Conservation (phyloP, 2,888 invertebrate species). For the Cryptocephalus primarius region DNA sequence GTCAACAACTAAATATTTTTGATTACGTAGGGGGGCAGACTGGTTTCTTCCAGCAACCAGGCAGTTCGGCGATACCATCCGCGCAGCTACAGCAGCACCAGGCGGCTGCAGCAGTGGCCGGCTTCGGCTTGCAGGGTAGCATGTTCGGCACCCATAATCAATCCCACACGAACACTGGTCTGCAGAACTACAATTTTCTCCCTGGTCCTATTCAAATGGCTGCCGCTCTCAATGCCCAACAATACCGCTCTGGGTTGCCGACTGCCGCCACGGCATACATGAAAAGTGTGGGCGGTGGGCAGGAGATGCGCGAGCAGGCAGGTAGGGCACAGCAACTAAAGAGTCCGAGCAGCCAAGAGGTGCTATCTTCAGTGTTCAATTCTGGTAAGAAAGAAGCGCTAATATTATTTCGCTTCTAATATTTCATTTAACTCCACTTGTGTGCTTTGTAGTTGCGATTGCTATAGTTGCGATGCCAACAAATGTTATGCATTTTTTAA, state of each 20-base stretch:
- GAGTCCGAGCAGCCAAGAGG: conserved; percentile 43
- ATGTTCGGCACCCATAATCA: conserved; percentile 39
- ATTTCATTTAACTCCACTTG: neutral
- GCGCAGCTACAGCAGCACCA: conserved; percentile 36
- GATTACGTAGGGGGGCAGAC: conserved; percentile 36
- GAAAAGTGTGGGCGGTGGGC: conserved; percentile 27
- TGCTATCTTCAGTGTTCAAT: conserved; percentile 46
- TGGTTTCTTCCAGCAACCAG: conserved; percentile 41
- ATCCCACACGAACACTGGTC: conserved; percentile 38
- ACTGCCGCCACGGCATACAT: conserved; percentile 38
- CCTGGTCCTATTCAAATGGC: conserved; percentile 53
- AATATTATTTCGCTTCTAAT: neutral
- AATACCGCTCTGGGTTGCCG: conserved; percentile 50
- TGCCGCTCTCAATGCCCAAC: conserved; percentile 49
- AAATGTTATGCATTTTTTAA: too few species aligned
- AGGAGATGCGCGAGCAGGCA: conserved; percentile 28
- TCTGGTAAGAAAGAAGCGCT: conserved; percentile 39
- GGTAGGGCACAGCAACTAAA: conserved; percentile 44
- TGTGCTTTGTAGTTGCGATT: too few species aligned
- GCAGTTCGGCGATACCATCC: conserved; percentile 36
- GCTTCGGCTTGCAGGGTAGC: conserved; percentile 41
- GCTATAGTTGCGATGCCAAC: too few species aligned
- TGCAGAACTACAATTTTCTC: conserved; percentile 42
- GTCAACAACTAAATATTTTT: too few species aligned
- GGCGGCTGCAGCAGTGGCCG: conserved; percentile 32